A percentile compares a stretch with the other conserved stretches of the same genome.
phyloP scores from a whole-genome alignment of 2,113 vertebrate species.

The Ciconia boyciana region DNA sequence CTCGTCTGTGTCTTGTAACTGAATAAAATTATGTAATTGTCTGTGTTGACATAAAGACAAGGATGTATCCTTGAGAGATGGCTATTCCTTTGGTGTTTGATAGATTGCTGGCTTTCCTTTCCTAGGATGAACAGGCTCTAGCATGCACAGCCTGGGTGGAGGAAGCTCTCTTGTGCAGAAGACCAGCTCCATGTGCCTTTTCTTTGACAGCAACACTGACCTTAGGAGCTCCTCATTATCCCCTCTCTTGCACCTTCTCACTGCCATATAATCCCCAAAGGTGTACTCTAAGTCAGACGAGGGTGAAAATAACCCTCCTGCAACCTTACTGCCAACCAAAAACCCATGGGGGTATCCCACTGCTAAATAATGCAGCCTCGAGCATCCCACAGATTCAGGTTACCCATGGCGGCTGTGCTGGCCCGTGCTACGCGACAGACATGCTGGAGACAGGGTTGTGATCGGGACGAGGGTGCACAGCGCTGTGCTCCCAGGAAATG shows the following conservation, averaged over 20 bases:
- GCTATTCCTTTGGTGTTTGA: background rate
- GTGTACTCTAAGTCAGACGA: background rate
- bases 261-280: background rate
- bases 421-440: rapidly evolving
- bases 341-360: background rate
- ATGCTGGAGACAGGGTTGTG: background rate
- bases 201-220: background rate
- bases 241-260: background rate
- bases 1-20: background rate
- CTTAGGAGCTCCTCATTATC: background rate
- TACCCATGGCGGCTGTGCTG: rapidly evolving
- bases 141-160: background rate
- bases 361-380: background rate
- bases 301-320: background rate
- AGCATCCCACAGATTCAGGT: background rate
- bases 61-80: background rate
- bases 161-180: background rate
- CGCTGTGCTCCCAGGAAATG: background rate
- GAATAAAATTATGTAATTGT: background rate
- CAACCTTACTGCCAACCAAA: background rate
- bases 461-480: rapidly evolving
- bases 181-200: background rate
- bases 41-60: background rate
- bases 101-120: background rate
- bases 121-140: rapidly evolving